These are phyloP conservation scores for Theristicus caerulescens DNA, from an alignment of 2,113 vertebrate genomes.

Conservation along the genomic window DNA sequence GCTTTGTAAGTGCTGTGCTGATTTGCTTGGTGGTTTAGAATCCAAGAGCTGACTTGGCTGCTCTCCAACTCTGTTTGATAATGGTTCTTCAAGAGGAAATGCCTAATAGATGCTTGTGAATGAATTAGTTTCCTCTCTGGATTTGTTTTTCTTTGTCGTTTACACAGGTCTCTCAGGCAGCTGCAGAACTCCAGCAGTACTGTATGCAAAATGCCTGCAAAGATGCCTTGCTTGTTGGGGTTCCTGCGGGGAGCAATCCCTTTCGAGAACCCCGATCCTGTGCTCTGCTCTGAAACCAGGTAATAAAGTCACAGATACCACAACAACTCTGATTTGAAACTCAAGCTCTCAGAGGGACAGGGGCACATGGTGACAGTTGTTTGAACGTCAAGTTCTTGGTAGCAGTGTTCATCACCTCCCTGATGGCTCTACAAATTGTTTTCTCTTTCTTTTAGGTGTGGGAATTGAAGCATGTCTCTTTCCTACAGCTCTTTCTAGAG, in stretches of 20 bases:
- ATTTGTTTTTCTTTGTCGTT: not conserved
- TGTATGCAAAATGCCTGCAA: constrained; percentile 94
- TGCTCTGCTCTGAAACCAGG: constrained; percentile 80
- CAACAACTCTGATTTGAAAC: not conserved
- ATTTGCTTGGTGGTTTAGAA: not conserved
- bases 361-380: not conserved
- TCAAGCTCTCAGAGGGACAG: not conserved
- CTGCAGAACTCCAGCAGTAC: constrained; percentile 93
- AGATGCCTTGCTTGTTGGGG: constrained; percentile 90
- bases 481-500: not conserved
- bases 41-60: not conserved
- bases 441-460: not conserved
- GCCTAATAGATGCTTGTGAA: not conserved
- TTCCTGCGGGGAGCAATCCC: constrained; percentile 92
- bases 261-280: constrained; percentile 94
- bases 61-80: not conserved
- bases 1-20: not conserved
- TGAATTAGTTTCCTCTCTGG: not conserved
- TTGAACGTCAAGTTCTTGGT: not conserved
- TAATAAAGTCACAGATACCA: not conserved
- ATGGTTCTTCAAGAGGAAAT: not conserved
- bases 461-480: not conserved
- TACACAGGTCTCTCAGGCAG: constrained; percentile 91
- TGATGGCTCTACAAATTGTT: not conserved
- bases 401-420: not conserved